phyloP scores from a whole-genome alignment of 2,113 vertebrate genomes.

The Boleophthalmus pectinirostris region DNA sequence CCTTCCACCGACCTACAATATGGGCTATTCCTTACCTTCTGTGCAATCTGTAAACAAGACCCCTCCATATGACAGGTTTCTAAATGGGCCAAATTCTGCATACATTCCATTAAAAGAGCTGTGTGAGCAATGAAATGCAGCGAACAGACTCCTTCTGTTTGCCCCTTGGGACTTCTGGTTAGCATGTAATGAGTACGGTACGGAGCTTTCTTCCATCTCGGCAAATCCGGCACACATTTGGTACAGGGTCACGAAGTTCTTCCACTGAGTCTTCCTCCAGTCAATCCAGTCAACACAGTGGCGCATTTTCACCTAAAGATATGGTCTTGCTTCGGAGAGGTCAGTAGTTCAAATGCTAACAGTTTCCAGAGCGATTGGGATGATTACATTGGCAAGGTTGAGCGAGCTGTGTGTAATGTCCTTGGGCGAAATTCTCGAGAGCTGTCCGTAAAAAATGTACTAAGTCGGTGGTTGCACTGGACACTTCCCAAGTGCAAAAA shows the following conservation, averaged over 20 bases:
- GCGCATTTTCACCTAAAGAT: conserved; percentile 20
- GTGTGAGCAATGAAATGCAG: neutral
- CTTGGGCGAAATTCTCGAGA: conserved; percentile 21
- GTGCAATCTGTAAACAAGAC: conserved; percentile 3
- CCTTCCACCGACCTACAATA: neutral
- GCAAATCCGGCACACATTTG: conserved; percentile 7
- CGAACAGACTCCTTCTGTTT: conserved; percentile 20
- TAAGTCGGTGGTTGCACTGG: conserved; percentile 16
- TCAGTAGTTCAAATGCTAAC: conserved; percentile 37
- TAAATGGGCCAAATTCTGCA: conserved; percentile 39
- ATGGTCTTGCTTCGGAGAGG: conserved; percentile 12
- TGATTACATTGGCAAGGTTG: conserved; percentile 17
- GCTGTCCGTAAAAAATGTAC: conserved; percentile 26
- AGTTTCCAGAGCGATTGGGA: conserved; percentile 15
- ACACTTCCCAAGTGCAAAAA: conserved; percentile 37
- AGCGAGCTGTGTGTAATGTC: conserved; percentile 19
- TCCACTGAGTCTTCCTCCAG: conserved; percentile 15
- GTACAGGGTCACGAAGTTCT: conserved; percentile 27
- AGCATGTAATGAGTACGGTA: conserved; percentile 45
- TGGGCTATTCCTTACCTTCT: neutral
- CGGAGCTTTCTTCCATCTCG: conserved; percentile 24
- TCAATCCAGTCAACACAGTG: neutral
- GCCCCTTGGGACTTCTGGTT: conserved; percentile 36
- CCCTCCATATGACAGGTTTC: conserved; percentile 33
- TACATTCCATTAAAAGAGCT: conserved; percentile 45